Base-by-base conservation (phyloP, 2,113 vertebrate species). In the Chascanopsetta lugubris region DNA sequence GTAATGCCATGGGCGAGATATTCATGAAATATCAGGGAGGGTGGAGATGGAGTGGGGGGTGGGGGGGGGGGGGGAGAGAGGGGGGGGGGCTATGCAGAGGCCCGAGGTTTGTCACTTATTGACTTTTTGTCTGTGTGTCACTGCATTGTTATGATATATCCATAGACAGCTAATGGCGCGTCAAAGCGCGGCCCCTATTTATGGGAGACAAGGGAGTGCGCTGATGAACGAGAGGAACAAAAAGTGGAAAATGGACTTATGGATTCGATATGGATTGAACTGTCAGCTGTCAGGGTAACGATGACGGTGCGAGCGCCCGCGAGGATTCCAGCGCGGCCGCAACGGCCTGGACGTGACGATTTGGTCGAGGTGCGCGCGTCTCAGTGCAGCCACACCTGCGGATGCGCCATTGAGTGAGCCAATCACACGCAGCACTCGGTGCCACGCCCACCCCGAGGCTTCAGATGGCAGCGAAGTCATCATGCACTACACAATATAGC, bases 201-300 rank as follows among this genome's bases (percentile, higher is more conserved):
- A 85, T 82, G 68, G 69, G 67, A 85, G 83, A 86, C 78, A 69
- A 69, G 84, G 80, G 83, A 85, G 53, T 63, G 6, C 24, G 43
- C 45, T 69, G 82, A 89, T 77, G 84, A 88, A 80, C 80, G 75
- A 80, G 78, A 63, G 30, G 67, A 83, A 86, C 80, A 84, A 83
- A 87, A 88, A 88, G 69, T 76, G 79, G 75, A 85, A 87, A 87
- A 86, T 85, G 59, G 83, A 82, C 74, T 85, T 83, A 87, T 83
- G 80, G 80, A 86, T 88, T 82, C 79, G 77, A 77, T 85, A 90
- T 90, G 65, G 85, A 89, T 90, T 89, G 82, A 73, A 74, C 83
- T 85, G 87, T 89, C 88, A 88, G 80, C 84, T 88, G 85, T 87
- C 87, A 80, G 70, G 69, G 57, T 81, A 80, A 83, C 72, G 85